Base-by-base conservation (phyloP, 2,888 invertebrate genomes). In the Hirtodrosophila cameraria region DNA sequence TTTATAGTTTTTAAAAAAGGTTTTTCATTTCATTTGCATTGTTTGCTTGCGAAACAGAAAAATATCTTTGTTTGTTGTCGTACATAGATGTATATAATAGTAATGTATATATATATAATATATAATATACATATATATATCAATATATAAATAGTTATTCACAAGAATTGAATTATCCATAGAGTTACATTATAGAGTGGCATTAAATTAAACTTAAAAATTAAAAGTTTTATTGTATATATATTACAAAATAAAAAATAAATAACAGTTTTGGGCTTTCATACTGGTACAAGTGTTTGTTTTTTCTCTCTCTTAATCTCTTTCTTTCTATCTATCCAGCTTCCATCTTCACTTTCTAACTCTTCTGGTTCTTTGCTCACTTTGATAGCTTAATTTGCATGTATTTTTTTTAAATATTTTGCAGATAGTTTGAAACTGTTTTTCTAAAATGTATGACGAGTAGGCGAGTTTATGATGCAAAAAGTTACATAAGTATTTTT, bases 251-350 rank as follows among this genome's bases (percentile, higher is more conserved):
- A 82, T 82, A 71, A 80, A 78, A 84, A 83, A 80, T 83, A 83
- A 83, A 83, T 83, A 83, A 83, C 82, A 83, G 86, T 82, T 83
- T 85, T 82, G 83, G 82, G 85, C 67, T 70, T 82, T 77, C 55
- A 73, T 82, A 81, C 80, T 81, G 80, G 80, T 81, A 81, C 84
- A 81, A 73, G 84, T 81, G 80, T 84, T 46, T 55, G 16, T 36
- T 38, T 4, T 25, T 28, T 12, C 27, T 23, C 15, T 42, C 28
- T 42, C 43, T 15, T 2, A 18, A 3, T 42, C 30, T 49, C n/a
- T 27, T 27, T 30, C 31, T 33, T 6, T 28, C 18, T 53, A 46
- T 16, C 48, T 53, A 66, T 9, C 27, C 27, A 46, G 1, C 42
- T 33, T 5, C 43, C 41, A 55, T 23, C 28, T n/a, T n/a, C n/a